Evolutionary conservation across 2,113 vertebrate genomes (phyloP).

Genomic region (Lepidiolamprologus cunningtoni): DNA sequence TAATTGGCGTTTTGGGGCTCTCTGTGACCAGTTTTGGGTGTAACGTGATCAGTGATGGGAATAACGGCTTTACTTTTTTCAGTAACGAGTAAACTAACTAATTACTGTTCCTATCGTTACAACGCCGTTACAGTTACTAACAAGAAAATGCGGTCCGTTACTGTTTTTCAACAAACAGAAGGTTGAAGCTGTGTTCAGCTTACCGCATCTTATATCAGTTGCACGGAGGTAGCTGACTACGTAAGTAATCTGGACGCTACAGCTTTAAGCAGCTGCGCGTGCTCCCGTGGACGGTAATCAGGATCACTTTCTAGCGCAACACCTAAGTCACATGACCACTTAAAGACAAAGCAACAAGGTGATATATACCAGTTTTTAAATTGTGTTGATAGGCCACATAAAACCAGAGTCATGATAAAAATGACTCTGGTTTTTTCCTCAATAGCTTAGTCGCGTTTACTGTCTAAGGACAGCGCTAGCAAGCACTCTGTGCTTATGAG

Average conservation of each 20-base stretch:
- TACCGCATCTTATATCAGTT: neutral
- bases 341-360: neutral
- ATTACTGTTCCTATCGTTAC: neutral
- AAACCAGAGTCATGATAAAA: neutral
- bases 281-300: accelerated
- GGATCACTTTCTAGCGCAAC: accelerated
- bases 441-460: neutral
- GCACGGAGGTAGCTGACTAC: neutral
- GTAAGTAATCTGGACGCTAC: neutral
- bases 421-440: neutral
- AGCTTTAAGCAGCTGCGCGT: neutral
- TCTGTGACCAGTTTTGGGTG: neutral
- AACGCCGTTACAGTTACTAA: neutral
- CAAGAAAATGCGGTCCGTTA: neutral
- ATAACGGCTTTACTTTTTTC: neutral
- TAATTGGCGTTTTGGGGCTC: conserved; percentile 10
- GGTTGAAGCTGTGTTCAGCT: neutral
- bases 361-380: neutral
- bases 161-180: neutral
- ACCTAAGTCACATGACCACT: neutral
- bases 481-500: too few species aligned
- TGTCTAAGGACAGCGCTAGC: neutral
- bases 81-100: neutral
- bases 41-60: neutral
- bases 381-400: neutral